Conservation (phyloP, 2,113 vertebrate genomes). For the Limanda limanda region DNA sequence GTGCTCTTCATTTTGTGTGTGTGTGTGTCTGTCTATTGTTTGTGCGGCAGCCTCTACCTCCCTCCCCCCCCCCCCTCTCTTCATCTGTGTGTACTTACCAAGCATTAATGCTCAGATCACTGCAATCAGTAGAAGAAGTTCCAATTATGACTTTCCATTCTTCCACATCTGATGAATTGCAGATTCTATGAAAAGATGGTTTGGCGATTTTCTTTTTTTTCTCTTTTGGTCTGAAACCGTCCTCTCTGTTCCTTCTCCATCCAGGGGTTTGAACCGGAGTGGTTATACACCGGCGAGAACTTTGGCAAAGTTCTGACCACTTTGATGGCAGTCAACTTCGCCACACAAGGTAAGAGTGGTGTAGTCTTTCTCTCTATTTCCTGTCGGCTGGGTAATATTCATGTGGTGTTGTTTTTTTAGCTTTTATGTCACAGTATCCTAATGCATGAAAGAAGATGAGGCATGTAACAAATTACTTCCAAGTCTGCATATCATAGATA, state of each 20-base stretch:
- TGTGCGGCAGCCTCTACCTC: conserved; percentile 7
- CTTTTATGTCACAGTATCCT: neutral
- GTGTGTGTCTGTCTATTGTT: conserved; percentile 18
- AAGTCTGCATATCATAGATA: neutral
- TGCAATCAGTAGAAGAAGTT: conserved; percentile 15
- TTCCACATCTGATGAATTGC: conserved; percentile 6
- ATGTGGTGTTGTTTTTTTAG: neutral
- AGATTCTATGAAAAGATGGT: conserved; percentile 5
- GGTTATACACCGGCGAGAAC: conserved; percentile 90
- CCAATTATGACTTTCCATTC: conserved; percentile 25
- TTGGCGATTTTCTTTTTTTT: neutral
- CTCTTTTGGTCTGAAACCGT: conserved; percentile 20
- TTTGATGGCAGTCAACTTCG: conserved; percentile 91
- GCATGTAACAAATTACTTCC: too few species aligned
- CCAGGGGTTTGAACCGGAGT: conserved; percentile 93
- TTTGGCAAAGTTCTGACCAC: conserved; percentile 91
- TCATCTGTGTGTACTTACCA: neutral
- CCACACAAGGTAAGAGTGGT: conserved; percentile 90
- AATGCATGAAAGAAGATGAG: neutral
- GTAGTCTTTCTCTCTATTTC: neutral
- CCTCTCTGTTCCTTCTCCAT: conserved; percentile 39
- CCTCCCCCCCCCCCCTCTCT: neutral
- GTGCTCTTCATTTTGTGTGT: conserved; percentile 19
- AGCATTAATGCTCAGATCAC: conserved; percentile 5
- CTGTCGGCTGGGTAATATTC: neutral